Base-by-base conservation (phyloP, 2,888 invertebrate species). In the Digitonthophagus gazella region DNA sequence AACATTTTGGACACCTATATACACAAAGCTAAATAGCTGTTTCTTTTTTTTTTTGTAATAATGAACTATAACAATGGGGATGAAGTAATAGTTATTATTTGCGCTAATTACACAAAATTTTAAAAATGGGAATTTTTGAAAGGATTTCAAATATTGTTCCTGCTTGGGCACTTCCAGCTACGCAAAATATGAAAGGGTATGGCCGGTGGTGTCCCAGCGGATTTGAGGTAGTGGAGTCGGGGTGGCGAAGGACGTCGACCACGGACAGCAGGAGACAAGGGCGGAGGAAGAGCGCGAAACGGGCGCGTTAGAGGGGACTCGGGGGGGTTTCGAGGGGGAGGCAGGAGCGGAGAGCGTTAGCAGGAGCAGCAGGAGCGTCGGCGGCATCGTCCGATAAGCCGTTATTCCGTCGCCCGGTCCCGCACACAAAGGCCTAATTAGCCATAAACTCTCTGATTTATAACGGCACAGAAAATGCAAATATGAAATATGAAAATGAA, bases 371-470 rank as follows among this genome's bases (percentile, higher is more conserved):
- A 58, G 67, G 61, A 71, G 68, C 72, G 68, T 28, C 67, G 58
- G 71, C 71, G 72, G 73, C 75, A 74, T 76, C 81, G 82, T 82
- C 83, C 83, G 83, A 83, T 83, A 83, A 83, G 83, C 83, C 82
- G 82, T 83, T 83, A 82, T 80, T 78, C 81, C 81, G 79, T 78
- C 81, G 79, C 72, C 70, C 74, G 73, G 71, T 67, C 65, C 67
- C 66, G 58, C 77, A 77, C 78, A 83, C 83, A 83, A 83, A 83
- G 83, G 83, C 83, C 87, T 87, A 87, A 86, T 87, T 87, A 87
- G 87, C 86, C 86, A 86, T 87, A 86, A 87, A 86, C 85, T 85
- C 84, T 81, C 84, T 87, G 87, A 87, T 87, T 86, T 86, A 87
- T 86, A 85, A 85, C 85, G 84, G 85, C 84, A 83, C 83, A 84